Conservation (phyloP, 2,797 vertebrate genomes). For the Sebastes vulpes region DNA sequence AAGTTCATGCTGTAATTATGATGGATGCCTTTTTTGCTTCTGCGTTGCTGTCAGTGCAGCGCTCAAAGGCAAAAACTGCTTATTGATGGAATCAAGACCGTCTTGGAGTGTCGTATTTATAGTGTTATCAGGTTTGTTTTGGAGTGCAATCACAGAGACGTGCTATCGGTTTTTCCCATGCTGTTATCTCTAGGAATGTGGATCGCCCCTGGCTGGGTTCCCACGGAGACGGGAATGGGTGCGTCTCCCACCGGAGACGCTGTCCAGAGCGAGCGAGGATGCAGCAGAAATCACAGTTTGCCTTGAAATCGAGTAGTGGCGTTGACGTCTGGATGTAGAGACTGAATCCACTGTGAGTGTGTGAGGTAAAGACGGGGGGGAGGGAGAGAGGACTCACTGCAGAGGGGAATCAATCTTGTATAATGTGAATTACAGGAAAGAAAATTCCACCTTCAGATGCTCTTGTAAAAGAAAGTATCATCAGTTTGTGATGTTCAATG, state of each 20-base stretch:
- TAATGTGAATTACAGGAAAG: neutral
- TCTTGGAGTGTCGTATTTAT: slow-evolving; percentile 56
- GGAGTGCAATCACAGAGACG: slow-evolving; percentile 64
- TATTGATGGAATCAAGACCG: slow-evolving; percentile 50
- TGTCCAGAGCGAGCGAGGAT: slow-evolving; percentile 53
- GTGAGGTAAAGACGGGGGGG: slow-evolving; percentile 9
- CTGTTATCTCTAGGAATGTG: slow-evolving; percentile 80
- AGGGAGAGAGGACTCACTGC: neutral
- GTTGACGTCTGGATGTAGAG: slow-evolving; percentile 30
- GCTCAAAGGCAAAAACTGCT: slow-evolving; percentile 16
- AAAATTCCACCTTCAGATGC: neutral
- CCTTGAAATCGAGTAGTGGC: slow-evolving; percentile 46
- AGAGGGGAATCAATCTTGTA: neutral
- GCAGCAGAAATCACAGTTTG: slow-evolving; percentile 56
- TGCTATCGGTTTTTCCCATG: slow-evolving; percentile 67
- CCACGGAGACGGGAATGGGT: slow-evolving; percentile 51
- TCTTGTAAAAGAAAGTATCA: neutral
- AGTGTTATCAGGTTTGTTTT: slow-evolving; percentile 64
- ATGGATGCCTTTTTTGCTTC: slow-evolving; percentile 54
- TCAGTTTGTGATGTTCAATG: neutral
- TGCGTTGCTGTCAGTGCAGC: slow-evolving; percentile 25
- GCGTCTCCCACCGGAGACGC: slow-evolving; percentile 56
- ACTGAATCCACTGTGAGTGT: neutral
- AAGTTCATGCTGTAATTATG: slow-evolving; percentile 51
- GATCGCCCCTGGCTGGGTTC: slow-evolving; percentile 55